A percentile compares a stretch with the other conserved stretches of the same genome.
Conservation (phyloP, 2,797 vertebrate genomes). For the Crypturellus tataupa region DNA sequence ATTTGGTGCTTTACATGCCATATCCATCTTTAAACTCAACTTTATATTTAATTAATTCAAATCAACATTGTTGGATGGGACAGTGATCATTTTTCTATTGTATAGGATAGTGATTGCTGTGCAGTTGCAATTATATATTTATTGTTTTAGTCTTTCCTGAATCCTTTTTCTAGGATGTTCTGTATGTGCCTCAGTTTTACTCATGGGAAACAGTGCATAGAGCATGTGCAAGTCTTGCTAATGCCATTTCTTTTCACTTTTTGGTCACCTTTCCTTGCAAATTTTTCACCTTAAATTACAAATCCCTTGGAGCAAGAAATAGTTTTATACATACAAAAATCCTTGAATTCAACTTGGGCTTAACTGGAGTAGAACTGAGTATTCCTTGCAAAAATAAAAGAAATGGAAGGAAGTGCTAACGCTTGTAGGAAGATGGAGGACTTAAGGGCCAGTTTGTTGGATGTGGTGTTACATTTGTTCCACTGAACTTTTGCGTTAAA, state of each 20-base stretch:
- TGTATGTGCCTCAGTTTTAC: neutral
- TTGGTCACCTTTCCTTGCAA: neutral
- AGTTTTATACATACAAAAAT: neutral
- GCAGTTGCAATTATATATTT: neutral
- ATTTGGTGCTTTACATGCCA: neutral
- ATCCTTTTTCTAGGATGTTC: neutral
- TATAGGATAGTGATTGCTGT: neutral
- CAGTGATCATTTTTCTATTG: rapidly evolving
- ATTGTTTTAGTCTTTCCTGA: neutral
- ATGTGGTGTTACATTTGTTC: neutral
- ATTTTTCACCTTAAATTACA: neutral
- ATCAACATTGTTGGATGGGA: neutral
- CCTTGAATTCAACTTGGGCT: constrained; percentile 4
- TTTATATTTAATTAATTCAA: neutral
- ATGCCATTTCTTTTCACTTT: constrained; percentile 7
- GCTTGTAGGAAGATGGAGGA: neutral
- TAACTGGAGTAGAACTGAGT: neutral
- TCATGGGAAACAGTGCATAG: neutral
- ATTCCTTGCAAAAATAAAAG: neutral
- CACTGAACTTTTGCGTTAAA: neutral
- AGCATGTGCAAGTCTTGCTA: neutral
- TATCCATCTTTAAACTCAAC: neutral
- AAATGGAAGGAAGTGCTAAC: neutral
- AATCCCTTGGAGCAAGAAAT: neutral
- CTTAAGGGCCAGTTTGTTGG: neutral